Evolutionary conservation across 2,113 vertebrate species (phyloP).

Genomic region (Tor tambroides): DNA sequence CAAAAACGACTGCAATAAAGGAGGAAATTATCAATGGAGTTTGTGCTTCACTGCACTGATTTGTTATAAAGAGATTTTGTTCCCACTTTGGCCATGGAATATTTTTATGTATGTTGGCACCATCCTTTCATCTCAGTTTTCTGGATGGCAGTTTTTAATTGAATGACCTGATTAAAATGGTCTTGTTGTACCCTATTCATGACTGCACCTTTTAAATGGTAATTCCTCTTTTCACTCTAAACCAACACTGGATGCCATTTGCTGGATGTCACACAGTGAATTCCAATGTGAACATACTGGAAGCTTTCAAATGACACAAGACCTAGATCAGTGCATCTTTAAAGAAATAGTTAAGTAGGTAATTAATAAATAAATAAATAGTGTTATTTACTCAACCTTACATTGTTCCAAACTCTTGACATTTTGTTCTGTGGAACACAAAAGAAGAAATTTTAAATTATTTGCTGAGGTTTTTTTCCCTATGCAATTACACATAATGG

Average conservation of each 20-base stretch:
- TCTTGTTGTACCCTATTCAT: constrained; percentile 1
- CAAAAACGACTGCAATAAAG: too few species aligned
- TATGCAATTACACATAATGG: neutral
- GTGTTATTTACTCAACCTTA: too few species aligned
- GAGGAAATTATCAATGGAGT: too few species aligned
- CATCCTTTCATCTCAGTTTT: neutral
- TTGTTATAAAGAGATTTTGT: neutral
- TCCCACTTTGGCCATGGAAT: neutral
- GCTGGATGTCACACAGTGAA: neutral
- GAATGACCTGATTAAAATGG: neutral
- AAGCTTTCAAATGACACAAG: neutral
- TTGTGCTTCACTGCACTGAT: too few species aligned
- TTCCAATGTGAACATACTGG: neutral
- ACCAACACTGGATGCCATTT: too few species aligned
- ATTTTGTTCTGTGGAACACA: neutral
- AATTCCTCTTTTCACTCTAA: constrained; percentile 31
- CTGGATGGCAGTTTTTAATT: neutral
- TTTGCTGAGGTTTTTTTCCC: neutral
- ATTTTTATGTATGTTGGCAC: neutral
- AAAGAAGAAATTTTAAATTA: neutral
- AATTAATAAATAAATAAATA: too few species aligned
- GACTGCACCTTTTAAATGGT: neutral
- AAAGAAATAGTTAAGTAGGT: neutral
- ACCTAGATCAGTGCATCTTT: neutral
- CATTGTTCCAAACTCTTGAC: neutral